These are phyloP conservation scores for Xestia c-nigrum DNA, from an alignment of 2,888 invertebrate species.

Conservation along the genomic window DNA sequence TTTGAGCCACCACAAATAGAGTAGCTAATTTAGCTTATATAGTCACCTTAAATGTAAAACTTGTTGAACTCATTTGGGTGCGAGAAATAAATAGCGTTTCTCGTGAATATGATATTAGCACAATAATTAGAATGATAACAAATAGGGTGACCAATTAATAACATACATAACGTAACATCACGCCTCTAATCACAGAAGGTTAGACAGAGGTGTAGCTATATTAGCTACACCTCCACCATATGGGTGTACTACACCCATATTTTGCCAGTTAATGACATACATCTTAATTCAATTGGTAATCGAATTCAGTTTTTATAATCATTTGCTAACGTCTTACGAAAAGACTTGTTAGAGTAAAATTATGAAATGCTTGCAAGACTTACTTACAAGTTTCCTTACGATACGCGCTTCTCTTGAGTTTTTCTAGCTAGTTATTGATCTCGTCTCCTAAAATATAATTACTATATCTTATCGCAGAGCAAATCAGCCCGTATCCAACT, in stretches of 20 bases:
- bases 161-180: too few species aligned
- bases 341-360: not conserved
- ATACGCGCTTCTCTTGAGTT: too few species aligned
- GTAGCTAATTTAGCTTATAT: too few species aligned
- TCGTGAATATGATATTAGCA: not conserved
- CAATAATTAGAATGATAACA: not conserved
- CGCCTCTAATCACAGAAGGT: too few species aligned
- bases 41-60: too few species aligned
- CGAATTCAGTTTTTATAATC: not conserved
- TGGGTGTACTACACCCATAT: too few species aligned
- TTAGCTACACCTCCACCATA: too few species aligned
- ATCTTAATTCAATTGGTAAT: not conserved
- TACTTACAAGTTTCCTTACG: not conserved
- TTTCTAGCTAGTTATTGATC: not conserved
- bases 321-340: not conserved
- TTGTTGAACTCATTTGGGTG: not conserved
- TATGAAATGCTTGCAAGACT: not conserved
- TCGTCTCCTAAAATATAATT: slow-evolving; percentile 3
- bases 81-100: not conserved
- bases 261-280: not conserved
- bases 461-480: slow-evolving; percentile 88
- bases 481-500: slow-evolving; percentile 92
- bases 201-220: too few species aligned
- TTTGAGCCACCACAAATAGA: too few species aligned
- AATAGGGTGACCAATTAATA: not conserved